Evolutionary conservation across 2,797 vertebrate species (phyloP).

Genomic region (Peromyscus melanophrys): DNA sequence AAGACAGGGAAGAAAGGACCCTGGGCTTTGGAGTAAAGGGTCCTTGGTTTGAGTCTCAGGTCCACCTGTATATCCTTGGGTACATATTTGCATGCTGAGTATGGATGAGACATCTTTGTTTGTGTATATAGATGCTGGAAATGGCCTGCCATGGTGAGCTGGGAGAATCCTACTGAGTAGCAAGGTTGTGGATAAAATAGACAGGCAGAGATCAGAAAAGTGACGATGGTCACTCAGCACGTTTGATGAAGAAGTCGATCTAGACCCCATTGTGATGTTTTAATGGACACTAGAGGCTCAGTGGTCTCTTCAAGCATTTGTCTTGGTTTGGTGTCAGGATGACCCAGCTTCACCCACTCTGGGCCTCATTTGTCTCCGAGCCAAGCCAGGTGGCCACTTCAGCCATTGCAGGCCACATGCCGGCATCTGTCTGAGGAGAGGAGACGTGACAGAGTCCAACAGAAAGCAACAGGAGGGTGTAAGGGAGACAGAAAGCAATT

Average conservation of each 20-base stretch:
- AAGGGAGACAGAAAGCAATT: constrained; percentile 75
- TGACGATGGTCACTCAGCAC: rapidly evolving
- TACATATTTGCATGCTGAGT: no score
- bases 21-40: not conserved
- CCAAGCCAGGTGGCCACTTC: not conserved
- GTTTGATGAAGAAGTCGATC: not conserved
- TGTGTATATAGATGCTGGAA: not conserved
- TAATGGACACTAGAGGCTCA: not conserved
- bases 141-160: rapidly evolving
- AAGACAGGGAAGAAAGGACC: not conserved
- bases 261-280: not conserved
- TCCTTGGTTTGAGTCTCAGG: not conserved
- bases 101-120: not conserved
- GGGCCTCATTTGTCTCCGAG: not conserved
- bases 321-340: not conserved
- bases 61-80: not conserved
- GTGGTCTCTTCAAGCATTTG: not conserved
- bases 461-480: constrained; percentile 76
- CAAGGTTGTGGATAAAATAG: not conserved
- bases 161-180: not conserved
- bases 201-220: not conserved
- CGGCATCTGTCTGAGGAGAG: constrained; percentile 17
- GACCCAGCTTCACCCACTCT: not conserved
- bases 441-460: constrained; percentile 69
- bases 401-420: not conserved